These are phyloP conservation scores for Hydrolagus colliei DNA, from an alignment of 2,797 vertebrate genomes.

Conservation along the genomic window DNA sequence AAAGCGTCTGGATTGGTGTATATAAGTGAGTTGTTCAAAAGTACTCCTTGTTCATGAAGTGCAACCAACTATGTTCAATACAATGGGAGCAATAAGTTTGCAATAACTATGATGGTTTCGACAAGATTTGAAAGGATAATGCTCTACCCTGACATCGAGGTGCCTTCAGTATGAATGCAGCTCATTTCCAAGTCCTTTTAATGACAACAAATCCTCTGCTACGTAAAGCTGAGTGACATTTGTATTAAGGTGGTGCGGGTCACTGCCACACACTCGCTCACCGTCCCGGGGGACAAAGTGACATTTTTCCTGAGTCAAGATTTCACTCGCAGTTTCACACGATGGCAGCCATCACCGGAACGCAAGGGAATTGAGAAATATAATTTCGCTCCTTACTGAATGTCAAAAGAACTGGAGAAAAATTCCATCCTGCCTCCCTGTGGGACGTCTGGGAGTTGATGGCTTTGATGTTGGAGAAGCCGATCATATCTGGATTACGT, in stretches of 20 bases:
- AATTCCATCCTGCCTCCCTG: neutral
- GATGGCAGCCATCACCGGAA: neutral
- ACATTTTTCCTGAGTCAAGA: slow-evolving; percentile 18
- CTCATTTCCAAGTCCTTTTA: neutral
- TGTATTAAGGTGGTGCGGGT: neutral
- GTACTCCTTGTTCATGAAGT: too few relatives aligned
- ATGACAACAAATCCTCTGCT: neutral
- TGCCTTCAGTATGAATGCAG: neutral
- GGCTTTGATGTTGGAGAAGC: slow-evolving; percentile 17
- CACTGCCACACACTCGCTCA: neutral
- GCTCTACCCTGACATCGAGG: neutral
- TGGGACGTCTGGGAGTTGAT: slow-evolving; percentile 15
- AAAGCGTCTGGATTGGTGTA: too few relatives aligned
- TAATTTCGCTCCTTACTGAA: slow-evolving; percentile 25
- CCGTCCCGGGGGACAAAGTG: slow-evolving; percentile 3
- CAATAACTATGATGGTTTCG: too few relatives aligned
- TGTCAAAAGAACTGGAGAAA: slow-evolving; percentile 27
- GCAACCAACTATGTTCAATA: too few relatives aligned
- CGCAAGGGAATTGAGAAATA: slow-evolving; percentile 20
- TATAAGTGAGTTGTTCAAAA: too few relatives aligned
- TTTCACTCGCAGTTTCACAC: slow-evolving; percentile 22
- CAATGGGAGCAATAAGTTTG: too few relatives aligned
- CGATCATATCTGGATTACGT: slow-evolving; percentile 7
- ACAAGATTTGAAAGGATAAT: neutral
- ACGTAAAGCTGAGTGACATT: neutral